Percentiles rank a stretch among this genome's conserved stretches.
Evolutionary conservation across 1,140 invertebrate genomes (phyloP).

Genomic region (Gryon sp.): DNA sequence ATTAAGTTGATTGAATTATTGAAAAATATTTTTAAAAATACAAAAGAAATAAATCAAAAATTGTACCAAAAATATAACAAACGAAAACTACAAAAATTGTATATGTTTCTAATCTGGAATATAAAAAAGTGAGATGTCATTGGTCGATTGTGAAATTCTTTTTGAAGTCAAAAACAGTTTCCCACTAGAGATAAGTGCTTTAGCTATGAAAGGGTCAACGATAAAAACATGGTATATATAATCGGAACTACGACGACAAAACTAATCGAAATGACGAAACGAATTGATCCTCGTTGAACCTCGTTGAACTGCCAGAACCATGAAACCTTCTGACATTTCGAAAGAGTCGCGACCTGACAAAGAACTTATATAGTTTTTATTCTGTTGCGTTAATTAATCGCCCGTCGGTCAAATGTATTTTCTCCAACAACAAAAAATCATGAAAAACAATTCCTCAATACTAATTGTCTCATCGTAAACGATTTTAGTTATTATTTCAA

Average conservation of each 20-base stretch:
- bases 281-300: constrained; percentile 63
- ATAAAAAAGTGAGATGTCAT: constrained; percentile 27
- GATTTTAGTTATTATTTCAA: constrained; percentile 34
- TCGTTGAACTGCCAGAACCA: constrained; percentile 58
- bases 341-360: constrained; percentile 56
- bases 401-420: constrained; percentile 28
- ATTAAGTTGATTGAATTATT: too few species aligned
- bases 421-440: constrained; percentile 16
- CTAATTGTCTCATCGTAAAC: constrained; percentile 34
- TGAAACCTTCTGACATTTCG: constrained; percentile 52
- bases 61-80: too few species aligned
- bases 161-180: constrained; percentile 60
- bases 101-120: constrained; percentile 31
- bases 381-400: constrained; percentile 35
- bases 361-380: constrained; percentile 45
- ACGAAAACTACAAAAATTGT: too few species aligned
- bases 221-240: constrained; percentile 53
- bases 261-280: constrained; percentile 63
- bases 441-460: constrained; percentile 21
- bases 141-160: constrained; percentile 51
- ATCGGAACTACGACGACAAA: constrained; percentile 58
- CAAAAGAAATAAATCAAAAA: too few species aligned
- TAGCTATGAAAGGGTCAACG: constrained; percentile 54
- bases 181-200: constrained; percentile 55
- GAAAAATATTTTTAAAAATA: too few species aligned